Evolutionary conservation across 2,113 vertebrate species (phyloP).

Genomic region (Prietella phreatophila): DNA sequence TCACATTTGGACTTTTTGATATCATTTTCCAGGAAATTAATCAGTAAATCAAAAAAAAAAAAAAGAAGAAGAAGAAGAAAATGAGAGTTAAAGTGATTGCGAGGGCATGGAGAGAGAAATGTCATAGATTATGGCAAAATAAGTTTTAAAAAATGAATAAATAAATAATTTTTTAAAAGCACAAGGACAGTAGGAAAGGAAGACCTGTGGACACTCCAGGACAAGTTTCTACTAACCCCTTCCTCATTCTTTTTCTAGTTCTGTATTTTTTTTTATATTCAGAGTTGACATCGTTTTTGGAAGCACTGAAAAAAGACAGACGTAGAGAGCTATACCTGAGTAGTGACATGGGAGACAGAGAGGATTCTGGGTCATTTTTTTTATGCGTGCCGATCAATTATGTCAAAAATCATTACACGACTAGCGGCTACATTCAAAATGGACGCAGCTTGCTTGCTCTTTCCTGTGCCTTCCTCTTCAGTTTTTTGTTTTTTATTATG

Average conservation of each 20-base stretch:
- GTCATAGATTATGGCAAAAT: not conserved
- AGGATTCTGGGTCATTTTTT: constrained; percentile 36
- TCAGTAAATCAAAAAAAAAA: constrained; percentile 32
- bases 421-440: not conserved
- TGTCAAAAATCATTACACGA: not conserved
- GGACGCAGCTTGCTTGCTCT: constrained; percentile 1
- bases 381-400: not conserved
- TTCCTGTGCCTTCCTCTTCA: not conserved
- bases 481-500: not conserved
- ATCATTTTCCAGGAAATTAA: constrained; percentile 37
- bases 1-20: constrained; percentile 22
- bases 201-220: constrained; percentile 33
- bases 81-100: not conserved
- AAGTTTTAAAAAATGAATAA: not conserved
- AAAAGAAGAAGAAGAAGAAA: constrained; percentile 26
- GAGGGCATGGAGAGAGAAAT: constrained; percentile 21
- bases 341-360: constrained; percentile 45
- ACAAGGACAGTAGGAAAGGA: constrained; percentile 35
- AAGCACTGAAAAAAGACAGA: constrained; percentile 52
- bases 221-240: constrained; percentile 10
- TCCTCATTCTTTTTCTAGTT: constrained; percentile 9
- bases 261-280: constrained; percentile 26
- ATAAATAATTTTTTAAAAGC: not conserved
- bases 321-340: constrained; percentile 55
- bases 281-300: constrained; percentile 53